Evolutionary conservation across 2,113 vertebrate species (phyloP), one percentile per base, ranked within the genome.

Genomic region (Pitta sordida): DNA sequence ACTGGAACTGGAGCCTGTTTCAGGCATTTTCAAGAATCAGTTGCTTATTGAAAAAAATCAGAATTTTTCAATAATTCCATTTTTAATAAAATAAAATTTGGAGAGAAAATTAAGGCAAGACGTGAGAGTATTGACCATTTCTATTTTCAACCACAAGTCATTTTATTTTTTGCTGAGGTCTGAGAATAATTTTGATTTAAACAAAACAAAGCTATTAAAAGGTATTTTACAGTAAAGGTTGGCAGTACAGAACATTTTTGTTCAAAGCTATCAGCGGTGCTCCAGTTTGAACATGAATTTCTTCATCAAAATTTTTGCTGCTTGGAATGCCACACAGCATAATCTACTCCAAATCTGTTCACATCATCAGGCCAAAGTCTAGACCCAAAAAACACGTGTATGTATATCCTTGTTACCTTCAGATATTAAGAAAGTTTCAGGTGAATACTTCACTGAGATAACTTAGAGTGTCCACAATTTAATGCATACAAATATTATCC

Each of bases 391-490:
- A 44, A 68, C 7, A 34, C 16, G 8, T 15, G 13, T 11, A 11
- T 1, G 0, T 1, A 26, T 0, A 5, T 30, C 15, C n/a, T 43
- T 59, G 34, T 21, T 70, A 68, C 37, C 27, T 56, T 52, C 30
- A 62, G 4, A 20, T 60, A 55, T 62, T 39, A 37, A 0, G 0
- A 75, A 44, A 12, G 30, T 21, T 44, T 69, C 24, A 11, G 12
- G 6, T 34, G 37, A 70, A n/a, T 16, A 32, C 15, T 59, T 83
- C 53, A 48, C 32, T 15, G 34, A 77, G 46, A 78, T 14, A 20
- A 27, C 34, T 70, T 36, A 3, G 23, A 67, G 27, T 3, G 3
- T 18, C 48, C 49, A 26, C 37, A 51, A 36, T 49, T 71, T 67
- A 81, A 81, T 4, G 11, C 27, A 78, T 1, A 1, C 39, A 78